phyloP scores from a whole-genome alignment of 2,797 vertebrate genomes.

The Arnoldichthys spilopterus region DNA sequence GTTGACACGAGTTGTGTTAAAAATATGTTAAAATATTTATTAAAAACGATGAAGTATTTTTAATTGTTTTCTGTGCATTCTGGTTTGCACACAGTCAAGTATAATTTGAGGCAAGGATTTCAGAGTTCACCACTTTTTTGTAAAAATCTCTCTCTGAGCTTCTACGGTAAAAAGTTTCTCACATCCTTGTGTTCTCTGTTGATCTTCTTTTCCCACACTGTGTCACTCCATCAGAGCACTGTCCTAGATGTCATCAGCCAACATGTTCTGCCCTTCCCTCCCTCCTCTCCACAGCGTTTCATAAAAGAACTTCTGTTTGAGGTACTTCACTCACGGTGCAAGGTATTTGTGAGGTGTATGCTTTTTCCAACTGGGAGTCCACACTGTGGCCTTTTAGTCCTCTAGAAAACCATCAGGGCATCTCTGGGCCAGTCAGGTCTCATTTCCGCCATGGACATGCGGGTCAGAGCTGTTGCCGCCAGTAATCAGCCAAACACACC shows the following conservation, averaged over 20 bases:
- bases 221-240: conserved; percentile 74
- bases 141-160: conserved; percentile 5
- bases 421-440: conserved; percentile 84
- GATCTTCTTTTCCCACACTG: background rate
- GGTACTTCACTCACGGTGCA: conserved; percentile 66
- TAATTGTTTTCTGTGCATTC: too few species aligned
- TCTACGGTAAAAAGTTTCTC: conserved; percentile 66
- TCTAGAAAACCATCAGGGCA: conserved; percentile 67
- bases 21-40: too few species aligned
- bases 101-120: conserved; percentile 23
- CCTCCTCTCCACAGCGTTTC: conserved; percentile 71
- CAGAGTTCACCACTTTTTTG: conserved; percentile 10
- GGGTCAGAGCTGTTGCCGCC: conserved; percentile 71
- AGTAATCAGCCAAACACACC: conserved; percentile 77
- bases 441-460: conserved; percentile 85
- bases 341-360: conserved; percentile 81
- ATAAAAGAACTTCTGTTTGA: conserved; percentile 82
- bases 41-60: too few species aligned
- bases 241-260: conserved; percentile 77
- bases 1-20: too few species aligned
- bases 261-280: conserved; percentile 70
- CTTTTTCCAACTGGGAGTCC: conserved; percentile 63
- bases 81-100: too few species aligned
- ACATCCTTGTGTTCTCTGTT: conserved; percentile 48
- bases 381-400: conserved; percentile 84